Conservation (phyloP, 2,113 vertebrate species). For the Carettochelys insculpta region DNA sequence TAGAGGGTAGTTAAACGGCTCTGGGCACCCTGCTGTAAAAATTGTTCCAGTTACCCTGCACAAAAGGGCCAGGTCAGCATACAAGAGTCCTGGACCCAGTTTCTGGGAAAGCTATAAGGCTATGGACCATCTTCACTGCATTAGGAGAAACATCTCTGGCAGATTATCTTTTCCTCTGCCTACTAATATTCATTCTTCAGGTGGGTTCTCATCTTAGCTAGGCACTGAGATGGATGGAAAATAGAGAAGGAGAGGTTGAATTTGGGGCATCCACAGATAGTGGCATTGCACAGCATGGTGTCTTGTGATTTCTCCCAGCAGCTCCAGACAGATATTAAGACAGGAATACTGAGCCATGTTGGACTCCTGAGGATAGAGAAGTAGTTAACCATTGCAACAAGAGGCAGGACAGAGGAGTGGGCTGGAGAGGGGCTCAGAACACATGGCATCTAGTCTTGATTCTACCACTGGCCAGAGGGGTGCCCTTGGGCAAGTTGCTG, state of each 20-base stretch:
- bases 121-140: not conserved
- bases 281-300: fast-evolving
- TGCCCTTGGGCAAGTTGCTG: not conserved
- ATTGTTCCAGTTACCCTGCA: too few species aligned
- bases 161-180: not conserved
- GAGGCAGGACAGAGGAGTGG: not conserved
- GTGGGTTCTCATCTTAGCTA: not conserved
- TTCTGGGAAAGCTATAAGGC: slow-evolving; percentile 5
- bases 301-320: not conserved
- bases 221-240: not conserved
- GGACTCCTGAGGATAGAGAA: not conserved
- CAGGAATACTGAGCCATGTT: not conserved
- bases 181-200: not conserved
- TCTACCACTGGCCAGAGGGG: not conserved
- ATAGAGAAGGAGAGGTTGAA: not conserved
- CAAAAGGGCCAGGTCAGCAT: fast-evolving
- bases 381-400: not conserved
- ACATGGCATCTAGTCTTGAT: not conserved
- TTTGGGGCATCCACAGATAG: not conserved
- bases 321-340: not conserved
- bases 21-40: too few species aligned
- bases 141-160: not conserved
- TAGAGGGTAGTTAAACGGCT: too few species aligned
- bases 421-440: not conserved
- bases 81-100: not conserved